A percentile compares a stretch with the other conserved stretches of the same genome.
Conservation (phyloP, 2,888 invertebrate species). For the Poecilus cupreus region DNA sequence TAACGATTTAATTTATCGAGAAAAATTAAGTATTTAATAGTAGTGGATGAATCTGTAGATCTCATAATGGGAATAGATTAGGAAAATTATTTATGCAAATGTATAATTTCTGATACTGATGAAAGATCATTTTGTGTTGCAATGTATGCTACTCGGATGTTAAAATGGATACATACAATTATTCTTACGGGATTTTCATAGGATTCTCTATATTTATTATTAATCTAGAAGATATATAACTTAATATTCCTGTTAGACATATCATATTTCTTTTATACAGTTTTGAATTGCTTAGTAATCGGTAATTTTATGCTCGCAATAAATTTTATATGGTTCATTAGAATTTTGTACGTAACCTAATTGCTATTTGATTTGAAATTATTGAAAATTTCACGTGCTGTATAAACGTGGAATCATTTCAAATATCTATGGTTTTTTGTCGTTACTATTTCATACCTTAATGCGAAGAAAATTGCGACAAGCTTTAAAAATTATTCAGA, state of each 20-base stretch:
- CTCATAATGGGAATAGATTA: background rate
- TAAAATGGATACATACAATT: too few species aligned
- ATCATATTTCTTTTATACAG: too few species aligned
- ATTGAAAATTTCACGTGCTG: background rate
- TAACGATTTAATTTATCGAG: conserved; percentile 10
- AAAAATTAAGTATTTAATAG: conserved; percentile 29
- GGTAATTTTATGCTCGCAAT: background rate
- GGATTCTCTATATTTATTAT: background rate
- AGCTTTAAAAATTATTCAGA: too few species aligned
- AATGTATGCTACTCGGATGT: background rate
- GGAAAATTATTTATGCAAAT: conserved; percentile 21
- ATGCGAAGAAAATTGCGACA: too few species aligned
- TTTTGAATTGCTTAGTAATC: too few species aligned
- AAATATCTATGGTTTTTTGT: too few species aligned
- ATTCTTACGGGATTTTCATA: background rate
- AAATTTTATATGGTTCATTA: conserved; percentile 20
- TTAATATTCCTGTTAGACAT: too few species aligned
- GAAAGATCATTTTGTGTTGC: conserved; percentile 9
- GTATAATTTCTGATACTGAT: background rate
- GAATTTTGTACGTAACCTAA: background rate
- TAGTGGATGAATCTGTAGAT: background rate
- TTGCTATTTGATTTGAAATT: background rate
- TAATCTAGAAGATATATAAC: too few species aligned
- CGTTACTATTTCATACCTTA: too few species aligned
- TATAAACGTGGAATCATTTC: background rate